Base-by-base conservation (phyloP, 2,113 vertebrate species). In the Lagenorhynchus albirostris region DNA sequence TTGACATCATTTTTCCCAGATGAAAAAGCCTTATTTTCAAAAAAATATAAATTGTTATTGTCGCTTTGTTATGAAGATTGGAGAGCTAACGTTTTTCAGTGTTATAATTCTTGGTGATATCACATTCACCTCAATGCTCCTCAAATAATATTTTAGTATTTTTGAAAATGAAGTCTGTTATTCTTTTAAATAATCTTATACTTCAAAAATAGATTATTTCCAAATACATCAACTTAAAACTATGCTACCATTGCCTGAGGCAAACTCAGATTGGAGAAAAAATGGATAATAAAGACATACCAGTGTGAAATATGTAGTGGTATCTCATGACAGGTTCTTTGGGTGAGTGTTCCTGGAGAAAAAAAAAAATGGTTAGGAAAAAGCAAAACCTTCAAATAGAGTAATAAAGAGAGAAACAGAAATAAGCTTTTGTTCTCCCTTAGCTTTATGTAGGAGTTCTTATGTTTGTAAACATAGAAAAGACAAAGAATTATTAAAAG, bases 181-280 rank as follows among this genome's bases (percentile, higher is more conserved):
- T 80, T 96, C 33, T 92, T 95, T 87, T 82, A 92, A 77, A 63
- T 60, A 53, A 93, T 67, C 33, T 36, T 71, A 79, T 62, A 70
- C n/a, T 95, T 89, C 26, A 90, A 38, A 89, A 89, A 53, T 8
- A 88, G 90, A 67, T 95, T 38, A 89, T 95, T 96, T 91, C 41
- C 47, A 96, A 89, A 74, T 60, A 47, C 1, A 38, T 58, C 55
- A 62, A 50, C 1, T 81, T 50, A 67, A 97, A 90, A 15, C 33
- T 53, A 33, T 17, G 20, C 9, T 83, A 13, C 9, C 58, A 26
- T 85, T 88, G 58, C 86, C 20, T 26, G 33, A 92, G 44, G 5
- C 60, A 74, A 92, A 85, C 62, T 83, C 47, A 94, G 89, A 5
- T 53, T 36, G 74, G 58, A 73, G 44, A 50, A 77, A 95, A 95